Base-by-base conservation (phyloP, 1,140 invertebrate genomes). In the Bombus pyrosoma region DNA sequence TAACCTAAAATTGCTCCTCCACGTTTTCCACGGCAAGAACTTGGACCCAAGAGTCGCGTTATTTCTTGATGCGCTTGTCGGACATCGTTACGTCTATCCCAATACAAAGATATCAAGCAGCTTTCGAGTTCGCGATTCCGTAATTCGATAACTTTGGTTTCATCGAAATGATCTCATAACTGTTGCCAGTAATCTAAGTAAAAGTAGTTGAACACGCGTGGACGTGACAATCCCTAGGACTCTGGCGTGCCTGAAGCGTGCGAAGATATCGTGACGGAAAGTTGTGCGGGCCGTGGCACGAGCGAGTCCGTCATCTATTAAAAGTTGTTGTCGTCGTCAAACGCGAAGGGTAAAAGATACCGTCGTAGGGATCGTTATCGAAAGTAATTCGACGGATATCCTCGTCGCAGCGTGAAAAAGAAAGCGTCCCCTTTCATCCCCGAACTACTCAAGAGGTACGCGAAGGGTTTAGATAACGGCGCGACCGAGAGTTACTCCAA, bases 381-480 rank as follows among this genome's bases (percentile, higher is more conserved):
- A 85, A 69, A 81, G 79, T 75, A 85, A 85, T 53, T 81, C 86
- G 75, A 83, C 72, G 75, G 74, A 79, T 85, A 81, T 85, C 74
- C 78, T 39, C 86, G 84, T 64, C 64, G 82, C 75, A 83, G 62
- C 53, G 83, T 25, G 59, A 83, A 77, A 72, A 74, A 68, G 72
- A 81, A 78, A 78, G 85, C 62, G 73, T 75, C 37, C 84, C 79
- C 88, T 77, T 89, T 86, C 66, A 81, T 87, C 88, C 88, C 85
- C 82, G 64, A 90, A 89, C 82, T 78, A 87, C 88, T 90, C 82
- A 64, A 85, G 75, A 87, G 88, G 78, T 83, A 83, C 74, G 86
- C 87, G 86, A 90, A 90, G 86, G 83, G 89, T 90, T 90, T 88
- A 88, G 89, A 90, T 90, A 90, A 90, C 86, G 86, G 83, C 80